Conservation (phyloP, 2,797 vertebrate genomes). For the Pteronotus mesoamericanus region DNA sequence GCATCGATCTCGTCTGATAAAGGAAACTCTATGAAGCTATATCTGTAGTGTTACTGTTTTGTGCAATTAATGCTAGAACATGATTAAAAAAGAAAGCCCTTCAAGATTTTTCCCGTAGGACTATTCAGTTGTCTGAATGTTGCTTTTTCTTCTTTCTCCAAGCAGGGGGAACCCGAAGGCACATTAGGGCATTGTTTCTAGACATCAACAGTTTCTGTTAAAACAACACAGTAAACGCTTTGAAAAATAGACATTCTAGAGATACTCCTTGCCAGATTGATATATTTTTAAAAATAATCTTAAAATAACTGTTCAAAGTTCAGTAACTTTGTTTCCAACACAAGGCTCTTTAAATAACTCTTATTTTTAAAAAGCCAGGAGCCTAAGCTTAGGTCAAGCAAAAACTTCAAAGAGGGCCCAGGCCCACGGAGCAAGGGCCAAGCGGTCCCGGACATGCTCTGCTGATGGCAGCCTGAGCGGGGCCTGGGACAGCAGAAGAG, state of each 20-base stretch:
- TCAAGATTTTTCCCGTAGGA: background rate
- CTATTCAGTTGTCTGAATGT: background rate
- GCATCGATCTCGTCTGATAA: no score
- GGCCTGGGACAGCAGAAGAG: background rate
- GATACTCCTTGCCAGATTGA: background rate
- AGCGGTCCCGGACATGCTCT: background rate
- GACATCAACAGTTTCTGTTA: background rate
- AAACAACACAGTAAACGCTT: background rate
- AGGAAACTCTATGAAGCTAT: background rate
- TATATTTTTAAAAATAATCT: background rate
- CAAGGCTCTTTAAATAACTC: background rate
- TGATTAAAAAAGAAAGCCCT: background rate
- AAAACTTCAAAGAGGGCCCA: slow-evolving; percentile 4
- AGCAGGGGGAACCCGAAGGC: background rate
- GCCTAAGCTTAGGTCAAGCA: background rate
- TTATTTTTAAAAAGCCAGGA: background rate
- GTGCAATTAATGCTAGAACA: background rate
- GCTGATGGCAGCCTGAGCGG: background rate
- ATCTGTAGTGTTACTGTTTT: background rate
- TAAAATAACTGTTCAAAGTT: slow-evolving; percentile 21
- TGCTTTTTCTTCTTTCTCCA: background rate
- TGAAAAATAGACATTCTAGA: background rate
- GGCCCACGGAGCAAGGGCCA: background rate
- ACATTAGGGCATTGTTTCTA: background rate
- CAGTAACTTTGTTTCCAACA: slow-evolving; percentile 28